phyloP scores from a whole-genome alignment of 2,797 vertebrate genomes.

The Schizopygopsis malacanthus region DNA sequence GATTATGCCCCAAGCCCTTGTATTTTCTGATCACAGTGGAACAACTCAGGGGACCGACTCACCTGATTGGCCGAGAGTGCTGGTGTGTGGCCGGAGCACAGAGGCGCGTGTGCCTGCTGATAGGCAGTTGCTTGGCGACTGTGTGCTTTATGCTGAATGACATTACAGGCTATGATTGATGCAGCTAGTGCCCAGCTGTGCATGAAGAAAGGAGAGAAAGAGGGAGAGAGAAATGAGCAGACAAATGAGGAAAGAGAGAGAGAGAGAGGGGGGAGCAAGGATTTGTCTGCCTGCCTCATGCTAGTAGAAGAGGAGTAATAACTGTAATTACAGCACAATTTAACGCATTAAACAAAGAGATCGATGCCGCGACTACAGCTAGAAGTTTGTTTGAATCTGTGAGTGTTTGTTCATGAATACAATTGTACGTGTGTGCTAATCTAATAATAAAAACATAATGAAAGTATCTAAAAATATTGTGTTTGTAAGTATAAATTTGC shows the following conservation, averaged over 20 bases:
- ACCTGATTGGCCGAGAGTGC: slow-evolving; percentile 73
- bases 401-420: not conserved
- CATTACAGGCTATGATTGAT: slow-evolving; percentile 56
- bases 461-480: not conserved
- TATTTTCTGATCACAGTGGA: slow-evolving; percentile 65
- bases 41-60: slow-evolving; percentile 69
- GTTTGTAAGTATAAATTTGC: not conserved
- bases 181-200: slow-evolving; percentile 60
- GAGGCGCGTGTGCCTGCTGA: slow-evolving; percentile 65
- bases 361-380: slow-evolving; percentile 26
- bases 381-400: not conserved
- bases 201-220: slow-evolving; percentile 42
- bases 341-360: slow-evolving; percentile 66
- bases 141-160: slow-evolving; percentile 64
- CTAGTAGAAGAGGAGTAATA: slow-evolving; percentile 68
- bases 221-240: slow-evolving; percentile 11
- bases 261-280: not conserved
- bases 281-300: slow-evolving; percentile 51
- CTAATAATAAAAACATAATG: slow-evolving; percentile 14
- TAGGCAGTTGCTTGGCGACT: slow-evolving; percentile 76
- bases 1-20: slow-evolving; percentile 49
- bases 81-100: slow-evolving; percentile 61
- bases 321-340: slow-evolving; percentile 69
- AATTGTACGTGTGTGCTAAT: not conserved
- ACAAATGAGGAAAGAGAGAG: slow-evolving; percentile 15